Conservation (phyloP, 2,113 vertebrate genomes). For the Todiramphus chloris region DNA sequence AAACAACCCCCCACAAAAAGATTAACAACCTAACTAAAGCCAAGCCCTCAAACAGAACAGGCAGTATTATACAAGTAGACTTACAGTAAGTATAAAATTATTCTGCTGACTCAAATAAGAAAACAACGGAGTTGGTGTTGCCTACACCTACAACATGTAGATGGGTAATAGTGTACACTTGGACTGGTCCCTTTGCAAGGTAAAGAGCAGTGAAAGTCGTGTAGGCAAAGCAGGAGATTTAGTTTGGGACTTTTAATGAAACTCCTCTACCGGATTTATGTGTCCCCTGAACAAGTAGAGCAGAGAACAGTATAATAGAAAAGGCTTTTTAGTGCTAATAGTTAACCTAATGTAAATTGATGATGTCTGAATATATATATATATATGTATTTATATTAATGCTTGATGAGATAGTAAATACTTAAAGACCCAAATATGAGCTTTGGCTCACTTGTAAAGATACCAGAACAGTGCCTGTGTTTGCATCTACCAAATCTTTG, state of each 20-base stretch:
- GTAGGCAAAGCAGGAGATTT: background rate
- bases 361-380: background rate
- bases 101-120: background rate
- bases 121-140: background rate
- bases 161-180: fast-evolving
- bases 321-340: background rate
- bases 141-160: background rate
- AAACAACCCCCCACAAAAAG: background rate
- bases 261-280: background rate
- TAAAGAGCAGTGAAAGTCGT: background rate
- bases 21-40: too few species aligned
- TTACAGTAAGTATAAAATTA: background rate
- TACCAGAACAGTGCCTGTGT: background rate
- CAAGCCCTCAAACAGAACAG: background rate
- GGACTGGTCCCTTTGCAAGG: background rate
- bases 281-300: background rate
- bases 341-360: background rate
- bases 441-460: background rate
- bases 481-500: background rate
- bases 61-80: background rate
- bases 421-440: background rate
- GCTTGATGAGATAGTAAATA: background rate
- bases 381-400: background rate
- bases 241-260: background rate
- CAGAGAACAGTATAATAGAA: background rate